Evolutionary conservation across 1,140 invertebrate species (phyloP).

Genomic region (Sitobion miscanthi): DNA sequence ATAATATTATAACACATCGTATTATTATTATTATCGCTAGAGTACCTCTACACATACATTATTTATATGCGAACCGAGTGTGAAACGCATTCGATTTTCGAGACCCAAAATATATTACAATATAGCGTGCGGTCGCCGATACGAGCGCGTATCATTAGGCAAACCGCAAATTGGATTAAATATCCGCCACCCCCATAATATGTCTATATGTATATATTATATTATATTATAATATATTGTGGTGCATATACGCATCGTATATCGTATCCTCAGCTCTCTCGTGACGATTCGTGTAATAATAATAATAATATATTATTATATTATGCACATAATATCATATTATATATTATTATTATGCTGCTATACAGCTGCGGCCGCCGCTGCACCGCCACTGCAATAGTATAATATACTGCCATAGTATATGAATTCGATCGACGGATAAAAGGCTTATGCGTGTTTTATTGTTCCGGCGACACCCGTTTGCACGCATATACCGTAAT

Average conservation of each 20-base stretch:
- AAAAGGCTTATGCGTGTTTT: constrained; percentile 19
- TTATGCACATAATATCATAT: constrained; percentile 4
- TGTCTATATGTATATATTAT: no score
- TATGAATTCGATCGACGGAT: constrained; percentile 3
- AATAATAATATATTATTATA: constrained; percentile 9
- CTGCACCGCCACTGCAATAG: background rate
- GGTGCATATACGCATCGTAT: background rate
- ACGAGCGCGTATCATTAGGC: background rate
- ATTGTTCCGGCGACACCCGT: background rate
- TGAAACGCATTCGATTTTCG: constrained; percentile 1
- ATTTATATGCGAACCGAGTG: background rate
- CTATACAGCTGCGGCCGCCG: background rate
- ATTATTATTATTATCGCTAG: background rate
- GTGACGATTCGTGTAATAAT: background rate
- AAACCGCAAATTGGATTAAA: constrained; percentile 38
- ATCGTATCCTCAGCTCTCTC: background rate
- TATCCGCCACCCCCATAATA: background rate
- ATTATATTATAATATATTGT: no score
- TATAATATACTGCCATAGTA: background rate
- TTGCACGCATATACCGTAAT: background rate
- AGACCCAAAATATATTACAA: background rate
- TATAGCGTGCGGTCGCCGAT: background rate
- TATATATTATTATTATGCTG: background rate
- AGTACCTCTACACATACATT: background rate
- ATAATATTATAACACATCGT: background rate